These are phyloP conservation scores for Eupelmus urozonus DNA, from an alignment of 2,888 invertebrate species.

Conservation along the genomic window DNA sequence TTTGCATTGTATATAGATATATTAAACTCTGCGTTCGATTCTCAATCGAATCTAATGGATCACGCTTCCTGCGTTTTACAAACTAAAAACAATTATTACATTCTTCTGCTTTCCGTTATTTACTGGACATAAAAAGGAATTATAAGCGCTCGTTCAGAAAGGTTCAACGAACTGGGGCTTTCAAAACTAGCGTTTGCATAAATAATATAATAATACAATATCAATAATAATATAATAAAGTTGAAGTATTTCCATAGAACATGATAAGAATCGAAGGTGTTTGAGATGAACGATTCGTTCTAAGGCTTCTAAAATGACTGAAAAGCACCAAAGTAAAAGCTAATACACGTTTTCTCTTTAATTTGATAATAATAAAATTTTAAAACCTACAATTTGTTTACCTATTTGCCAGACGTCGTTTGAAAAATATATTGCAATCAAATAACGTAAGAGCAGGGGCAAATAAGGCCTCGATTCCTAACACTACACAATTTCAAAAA, in stretches of 20 bases:
- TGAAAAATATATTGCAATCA: not conserved
- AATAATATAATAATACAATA: constrained; percentile 41
- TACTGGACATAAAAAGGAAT: constrained; percentile 20
- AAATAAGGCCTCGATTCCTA: not conserved
- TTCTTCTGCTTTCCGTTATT: constrained; percentile 22
- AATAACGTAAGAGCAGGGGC: not conserved
- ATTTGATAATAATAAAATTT: not conserved
- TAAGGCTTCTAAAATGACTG: constrained; percentile 1
- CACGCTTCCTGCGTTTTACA: constrained; percentile 37
- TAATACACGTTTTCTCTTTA: not conserved
- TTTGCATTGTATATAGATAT: constrained; percentile 62
- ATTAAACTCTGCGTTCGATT: constrained; percentile 66
- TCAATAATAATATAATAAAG: constrained; percentile 32
- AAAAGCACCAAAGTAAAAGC: constrained; percentile 39
- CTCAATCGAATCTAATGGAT: constrained; percentile 59
- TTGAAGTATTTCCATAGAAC: constrained; percentile 24
- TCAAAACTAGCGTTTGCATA: constrained; percentile 38
- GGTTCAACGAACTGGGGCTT: constrained; percentile 17
- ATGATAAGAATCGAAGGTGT: not conserved
- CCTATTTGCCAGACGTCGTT: not conserved
- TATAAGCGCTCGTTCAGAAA: constrained; percentile 34
- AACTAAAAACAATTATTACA: constrained; percentile 36
- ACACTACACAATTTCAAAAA: too few species aligned
- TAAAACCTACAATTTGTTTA: not conserved
- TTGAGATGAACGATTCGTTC: not conserved